A percentile compares a stretch with the other conserved stretches of the same genome.
Evolutionary conservation across 2,888 invertebrate genomes (phyloP).

Genomic region (Epirrhoe tristata): DNA sequence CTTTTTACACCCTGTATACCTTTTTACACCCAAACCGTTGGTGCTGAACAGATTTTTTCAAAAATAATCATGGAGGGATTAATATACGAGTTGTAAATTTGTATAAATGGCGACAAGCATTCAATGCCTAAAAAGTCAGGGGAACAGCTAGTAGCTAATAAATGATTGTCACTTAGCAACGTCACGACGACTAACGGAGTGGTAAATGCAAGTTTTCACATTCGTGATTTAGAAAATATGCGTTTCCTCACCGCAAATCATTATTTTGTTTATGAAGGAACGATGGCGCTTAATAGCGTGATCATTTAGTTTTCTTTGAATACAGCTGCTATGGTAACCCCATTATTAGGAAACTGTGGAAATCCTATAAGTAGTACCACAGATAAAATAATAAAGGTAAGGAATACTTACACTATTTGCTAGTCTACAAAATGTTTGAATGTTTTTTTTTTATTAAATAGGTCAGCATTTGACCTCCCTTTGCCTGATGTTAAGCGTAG

Average conservation of each 20-base stretch:
- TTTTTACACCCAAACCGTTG: too few species aligned
- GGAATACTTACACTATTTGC: too few species aligned
- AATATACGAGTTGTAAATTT: too few species aligned
- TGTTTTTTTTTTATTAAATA: too few species aligned
- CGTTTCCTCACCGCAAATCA: slow-evolving; percentile 77
- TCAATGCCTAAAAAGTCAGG: too few species aligned
- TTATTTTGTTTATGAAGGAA: slow-evolving; percentile 74
- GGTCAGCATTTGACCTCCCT: too few species aligned
- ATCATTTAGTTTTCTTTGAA: slow-evolving; percentile 67
- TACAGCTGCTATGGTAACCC: slow-evolving; percentile 33
- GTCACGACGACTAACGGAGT: slow-evolving; percentile 56
- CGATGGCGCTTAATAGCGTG: slow-evolving; percentile 60
- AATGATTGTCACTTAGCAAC: slow-evolving; percentile 53
- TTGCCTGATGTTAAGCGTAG: too few species aligned
- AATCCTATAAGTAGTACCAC: background rate
- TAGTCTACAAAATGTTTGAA: too few species aligned
- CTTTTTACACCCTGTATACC: too few species aligned
- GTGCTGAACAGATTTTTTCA: too few species aligned
- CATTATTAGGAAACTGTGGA: slow-evolving; percentile 9
- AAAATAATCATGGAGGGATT: too few species aligned
- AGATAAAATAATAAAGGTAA: background rate
- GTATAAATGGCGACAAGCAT: too few species aligned
- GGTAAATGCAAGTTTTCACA: slow-evolving; percentile 69
- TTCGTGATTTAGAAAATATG: slow-evolving; percentile 79
- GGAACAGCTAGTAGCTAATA: slow-evolving; percentile 40